Evolutionary conservation across 1,140 invertebrate species (phyloP).

Genomic region (Aphaenogaster floridana): DNA sequence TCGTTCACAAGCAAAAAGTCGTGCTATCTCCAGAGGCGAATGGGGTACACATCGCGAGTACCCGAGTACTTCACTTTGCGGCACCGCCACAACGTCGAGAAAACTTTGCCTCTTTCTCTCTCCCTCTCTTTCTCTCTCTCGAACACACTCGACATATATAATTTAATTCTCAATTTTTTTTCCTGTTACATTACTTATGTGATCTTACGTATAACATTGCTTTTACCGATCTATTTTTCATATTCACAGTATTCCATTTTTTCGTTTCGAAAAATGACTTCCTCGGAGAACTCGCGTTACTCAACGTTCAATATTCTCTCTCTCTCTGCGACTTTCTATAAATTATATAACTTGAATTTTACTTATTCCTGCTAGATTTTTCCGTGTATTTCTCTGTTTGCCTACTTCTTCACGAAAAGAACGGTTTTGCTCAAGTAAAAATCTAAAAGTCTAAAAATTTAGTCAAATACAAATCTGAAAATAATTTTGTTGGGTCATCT

Average conservation of each 20-base stretch:
- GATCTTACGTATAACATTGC: background rate
- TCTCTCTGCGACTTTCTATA: slow-evolving; percentile 1
- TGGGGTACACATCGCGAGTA: background rate
- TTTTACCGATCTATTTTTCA: slow-evolving; percentile 5
- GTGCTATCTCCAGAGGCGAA: slow-evolving; percentile 32
- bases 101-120: background rate
- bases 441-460: too few relatives aligned
- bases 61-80: slow-evolving; percentile 9
- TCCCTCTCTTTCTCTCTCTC: background rate
- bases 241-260: background rate
- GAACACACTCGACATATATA: background rate
- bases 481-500: too few relatives aligned
- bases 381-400: background rate
- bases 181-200: background rate
- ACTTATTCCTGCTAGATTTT: background rate
- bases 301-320: slow-evolving; percentile 9
- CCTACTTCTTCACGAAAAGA: background rate
- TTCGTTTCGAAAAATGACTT: background rate
- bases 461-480: too few relatives aligned
- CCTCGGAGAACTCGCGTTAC: background rate
- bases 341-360: slow-evolving; percentile 37
- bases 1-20: slow-evolving; percentile 41
- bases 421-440: too few relatives aligned
- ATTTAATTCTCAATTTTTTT: slow-evolving; percentile 37
- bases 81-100: background rate